These are phyloP conservation scores for Heterodera filipjevi DNA, from an alignment of 2,888 invertebrate genomes.

Conservation along the genomic window DNA sequence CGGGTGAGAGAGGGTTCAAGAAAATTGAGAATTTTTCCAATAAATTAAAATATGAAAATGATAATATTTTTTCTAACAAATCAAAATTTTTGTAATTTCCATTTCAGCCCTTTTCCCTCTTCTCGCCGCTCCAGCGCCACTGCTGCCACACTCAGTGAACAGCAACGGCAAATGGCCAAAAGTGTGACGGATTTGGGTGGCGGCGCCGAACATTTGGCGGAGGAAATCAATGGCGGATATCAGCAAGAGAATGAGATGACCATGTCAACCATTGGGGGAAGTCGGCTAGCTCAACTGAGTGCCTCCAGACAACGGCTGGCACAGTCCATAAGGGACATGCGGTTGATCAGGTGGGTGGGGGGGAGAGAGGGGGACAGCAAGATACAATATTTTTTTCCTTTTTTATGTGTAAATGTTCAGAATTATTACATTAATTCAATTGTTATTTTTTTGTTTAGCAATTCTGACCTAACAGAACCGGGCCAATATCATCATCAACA, in stretches of 20 bases:
- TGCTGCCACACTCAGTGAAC: slow-evolving; percentile 17
- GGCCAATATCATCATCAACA: background rate
- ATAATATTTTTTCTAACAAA: background rate
- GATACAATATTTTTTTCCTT: too few relatives aligned
- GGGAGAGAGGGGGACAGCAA: background rate
- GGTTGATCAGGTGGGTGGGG: slow-evolving; percentile 26
- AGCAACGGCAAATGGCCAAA: slow-evolving; percentile 46
- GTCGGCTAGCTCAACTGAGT: slow-evolving; percentile 14
- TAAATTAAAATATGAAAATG: too few relatives aligned
- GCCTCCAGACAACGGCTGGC: slow-evolving; percentile 29
- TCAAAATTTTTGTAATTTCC: background rate
- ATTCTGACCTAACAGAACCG: slow-evolving; percentile 6
- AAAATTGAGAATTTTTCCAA: too few relatives aligned
- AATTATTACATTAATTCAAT: background rate
- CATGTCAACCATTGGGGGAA: background rate
- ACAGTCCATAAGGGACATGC: slow-evolving; percentile 35
- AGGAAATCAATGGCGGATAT: background rate
- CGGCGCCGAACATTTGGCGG: background rate
- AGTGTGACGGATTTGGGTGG: slow-evolving; percentile 37
- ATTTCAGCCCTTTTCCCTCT: background rate
- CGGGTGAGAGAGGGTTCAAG: slow-evolving; percentile 6
- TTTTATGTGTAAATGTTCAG: too few relatives aligned
- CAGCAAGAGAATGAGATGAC: background rate
- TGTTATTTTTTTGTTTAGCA: background rate
- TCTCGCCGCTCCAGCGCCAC: slow-evolving; percentile 10